These are phyloP conservation scores for Oscheius sp. DNA, from an alignment of 1,140 invertebrate species.

Conservation along the genomic window DNA sequence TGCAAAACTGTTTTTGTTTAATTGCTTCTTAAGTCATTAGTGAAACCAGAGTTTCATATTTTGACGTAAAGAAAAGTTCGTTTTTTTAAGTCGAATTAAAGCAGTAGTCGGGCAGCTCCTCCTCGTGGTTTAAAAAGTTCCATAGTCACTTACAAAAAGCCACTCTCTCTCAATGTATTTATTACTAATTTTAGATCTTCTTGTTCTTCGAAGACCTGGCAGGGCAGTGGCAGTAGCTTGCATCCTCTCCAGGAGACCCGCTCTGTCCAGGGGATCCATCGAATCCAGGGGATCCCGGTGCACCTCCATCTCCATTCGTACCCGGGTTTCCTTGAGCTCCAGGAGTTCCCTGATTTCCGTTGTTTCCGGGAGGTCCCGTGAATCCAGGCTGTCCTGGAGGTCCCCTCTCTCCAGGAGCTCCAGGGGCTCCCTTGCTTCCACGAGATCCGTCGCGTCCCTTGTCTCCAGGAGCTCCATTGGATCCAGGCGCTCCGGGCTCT, in stretches of 20 bases:
- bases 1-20: too few relatives aligned
- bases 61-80: too few relatives aligned
- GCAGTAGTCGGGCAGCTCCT: too few relatives aligned
- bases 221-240: conserved; percentile 25
- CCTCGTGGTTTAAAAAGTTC: too few relatives aligned
- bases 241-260: conserved; percentile 26
- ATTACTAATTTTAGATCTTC: too few relatives aligned
- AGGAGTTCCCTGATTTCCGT: conserved; percentile 35
- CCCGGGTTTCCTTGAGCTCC: conserved; percentile 33
- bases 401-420: conserved; percentile 17
- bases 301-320: conserved; percentile 12
- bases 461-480: conserved; percentile 21
- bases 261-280: conserved; percentile 18
- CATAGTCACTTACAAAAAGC: too few relatives aligned
- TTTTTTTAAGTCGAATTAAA: too few relatives aligned
- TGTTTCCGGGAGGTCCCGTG: conserved; percentile 40
- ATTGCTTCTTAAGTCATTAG: too few relatives aligned
- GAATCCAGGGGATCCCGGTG: conserved; percentile 24
- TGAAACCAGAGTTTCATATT: too few relatives aligned
- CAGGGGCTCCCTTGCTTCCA: conserved; percentile 34
- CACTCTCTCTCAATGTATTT: too few relatives aligned
- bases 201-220: background rate
- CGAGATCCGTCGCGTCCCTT: conserved; percentile 20
- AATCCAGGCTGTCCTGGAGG: conserved; percentile 35
- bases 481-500: conserved; percentile 35